Percentiles rank a stretch among this genome's conserved stretches.
phyloP scores from a whole-genome alignment of 2,797 vertebrate genomes.

The Microchirus variegatus region DNA sequence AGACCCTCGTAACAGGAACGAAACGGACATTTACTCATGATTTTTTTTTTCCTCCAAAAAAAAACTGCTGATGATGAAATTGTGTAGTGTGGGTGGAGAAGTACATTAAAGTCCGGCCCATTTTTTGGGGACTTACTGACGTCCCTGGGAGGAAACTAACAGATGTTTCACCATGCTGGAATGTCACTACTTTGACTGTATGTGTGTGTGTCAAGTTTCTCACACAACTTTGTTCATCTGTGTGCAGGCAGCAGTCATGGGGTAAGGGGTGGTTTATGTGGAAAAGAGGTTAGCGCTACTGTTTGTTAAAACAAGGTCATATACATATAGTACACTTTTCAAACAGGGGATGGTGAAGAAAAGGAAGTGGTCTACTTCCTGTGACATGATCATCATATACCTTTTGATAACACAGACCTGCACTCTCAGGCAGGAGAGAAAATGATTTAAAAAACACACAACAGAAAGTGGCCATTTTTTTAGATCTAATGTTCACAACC shows the following conservation, averaged over 20 bases:
- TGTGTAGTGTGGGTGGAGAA: neutral
- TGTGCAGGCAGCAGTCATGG: neutral
- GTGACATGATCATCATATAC: neutral
- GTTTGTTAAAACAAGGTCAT: neutral
- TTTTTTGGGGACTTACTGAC: too few relatives aligned
- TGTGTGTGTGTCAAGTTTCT: neutral
- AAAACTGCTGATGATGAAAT: constrained; percentile 46
- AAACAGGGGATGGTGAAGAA: neutral
- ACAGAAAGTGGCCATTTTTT: too few relatives aligned
- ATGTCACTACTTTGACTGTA: neutral
- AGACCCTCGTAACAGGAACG: too few relatives aligned
- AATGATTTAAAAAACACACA: too few relatives aligned
- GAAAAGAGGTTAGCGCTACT: too few relatives aligned
- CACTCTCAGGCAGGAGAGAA: neutral
- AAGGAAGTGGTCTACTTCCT: constrained; percentile 54
- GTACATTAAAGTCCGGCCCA: too few relatives aligned
- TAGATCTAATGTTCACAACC: too few relatives aligned
- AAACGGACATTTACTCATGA: too few relatives aligned
- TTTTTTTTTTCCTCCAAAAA: neutral
- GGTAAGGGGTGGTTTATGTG: neutral
- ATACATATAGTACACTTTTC: neutral
- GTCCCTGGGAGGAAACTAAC: too few relatives aligned
- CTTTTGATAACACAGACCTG: constrained; percentile 6
- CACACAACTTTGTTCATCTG: too few relatives aligned
- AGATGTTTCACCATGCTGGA: neutral